Evolutionary conservation across 1,140 invertebrate species (phyloP).

Genomic region (Octopus sinensis): DNA sequence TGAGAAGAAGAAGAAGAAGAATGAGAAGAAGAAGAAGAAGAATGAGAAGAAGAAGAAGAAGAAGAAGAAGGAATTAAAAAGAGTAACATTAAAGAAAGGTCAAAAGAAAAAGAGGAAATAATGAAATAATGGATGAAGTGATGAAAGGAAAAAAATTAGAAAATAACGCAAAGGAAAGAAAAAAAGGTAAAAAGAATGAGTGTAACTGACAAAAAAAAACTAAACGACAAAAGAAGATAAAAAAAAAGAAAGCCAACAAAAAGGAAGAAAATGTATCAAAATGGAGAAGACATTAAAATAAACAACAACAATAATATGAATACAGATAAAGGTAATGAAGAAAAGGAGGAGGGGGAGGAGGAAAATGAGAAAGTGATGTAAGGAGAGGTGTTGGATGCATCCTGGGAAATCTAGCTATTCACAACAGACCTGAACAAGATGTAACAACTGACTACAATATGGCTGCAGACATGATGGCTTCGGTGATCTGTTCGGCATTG

Average conservation of each 20-base stretch:
- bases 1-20: conserved; percentile 11
- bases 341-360: background rate
- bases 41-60: background rate
- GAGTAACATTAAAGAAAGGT: background rate
- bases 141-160: background rate
- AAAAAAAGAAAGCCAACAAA: background rate
- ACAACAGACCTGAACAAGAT: too few species aligned
- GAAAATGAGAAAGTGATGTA: background rate
- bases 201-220: background rate
- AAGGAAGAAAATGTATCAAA: background rate
- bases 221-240: background rate
- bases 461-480: too few species aligned
- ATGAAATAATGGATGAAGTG: background rate
- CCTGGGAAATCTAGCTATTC: too few species aligned
- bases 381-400: background rate
- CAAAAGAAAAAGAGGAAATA: conserved; percentile 7
- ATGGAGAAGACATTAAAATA: background rate
- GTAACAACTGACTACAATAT: too few species aligned
- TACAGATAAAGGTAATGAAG: background rate
- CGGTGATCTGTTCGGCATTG: too few species aligned
- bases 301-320: background rate
- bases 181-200: background rate
- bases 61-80: conserved; percentile 7
- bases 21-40: background rate
- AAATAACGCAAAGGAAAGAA: background rate